phyloP scores from a whole-genome alignment of 2,888 invertebrate species.

The Meta bourneti region DNA sequence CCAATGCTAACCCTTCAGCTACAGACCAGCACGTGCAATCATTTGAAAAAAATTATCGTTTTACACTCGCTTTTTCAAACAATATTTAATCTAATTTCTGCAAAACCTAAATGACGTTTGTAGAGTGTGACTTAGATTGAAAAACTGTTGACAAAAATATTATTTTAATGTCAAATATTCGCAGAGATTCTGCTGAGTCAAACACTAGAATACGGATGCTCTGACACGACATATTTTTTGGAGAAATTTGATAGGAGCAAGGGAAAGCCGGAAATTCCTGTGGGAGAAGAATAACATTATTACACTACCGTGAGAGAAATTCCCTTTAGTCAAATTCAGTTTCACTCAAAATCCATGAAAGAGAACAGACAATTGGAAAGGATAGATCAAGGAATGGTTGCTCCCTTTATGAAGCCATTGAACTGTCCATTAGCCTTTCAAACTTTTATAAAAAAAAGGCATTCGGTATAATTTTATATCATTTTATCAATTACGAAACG shows the following conservation, averaged over 20 bases:
- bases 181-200: not conserved
- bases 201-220: not conserved
- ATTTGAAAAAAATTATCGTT: too few species aligned
- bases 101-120: too few species aligned
- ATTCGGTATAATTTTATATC: too few species aligned
- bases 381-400: slow-evolving; percentile 1
- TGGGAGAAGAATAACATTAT: slow-evolving; percentile 20
- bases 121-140: too few species aligned
- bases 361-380: slow-evolving; percentile 4
- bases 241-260: slow-evolving; percentile 6
- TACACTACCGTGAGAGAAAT: not conserved
- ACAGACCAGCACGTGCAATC: too few species aligned
- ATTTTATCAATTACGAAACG: too few species aligned
- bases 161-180: not conserved
- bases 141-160: too few species aligned
- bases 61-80: too few species aligned
- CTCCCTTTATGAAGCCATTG: not conserved
- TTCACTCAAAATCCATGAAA: slow-evolving; percentile 24
- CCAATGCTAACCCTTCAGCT: too few species aligned
- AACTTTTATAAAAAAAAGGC: too few species aligned
- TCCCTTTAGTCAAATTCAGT: slow-evolving; percentile 32
- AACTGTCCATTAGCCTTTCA: too few species aligned
- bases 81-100: too few species aligned
- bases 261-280: not conserved
- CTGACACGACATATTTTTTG: not conserved